Percentiles rank a stretch among this genome's conserved stretches.
Conservation (phyloP, 1,140 invertebrate genomes). For the Heliconius himera region DNA sequence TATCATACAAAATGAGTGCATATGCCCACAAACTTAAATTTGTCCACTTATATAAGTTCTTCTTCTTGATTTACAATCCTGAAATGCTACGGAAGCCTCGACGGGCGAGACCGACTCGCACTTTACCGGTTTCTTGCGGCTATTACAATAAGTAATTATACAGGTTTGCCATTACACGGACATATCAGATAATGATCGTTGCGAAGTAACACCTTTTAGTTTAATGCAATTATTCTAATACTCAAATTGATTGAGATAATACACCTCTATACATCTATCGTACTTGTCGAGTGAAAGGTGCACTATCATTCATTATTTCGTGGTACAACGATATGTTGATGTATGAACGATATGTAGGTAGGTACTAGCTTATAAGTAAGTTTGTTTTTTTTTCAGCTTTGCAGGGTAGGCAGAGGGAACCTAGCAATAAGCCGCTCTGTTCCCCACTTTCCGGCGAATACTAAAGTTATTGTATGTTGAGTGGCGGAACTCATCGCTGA, state of each 20-base stretch:
- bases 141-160: background rate
- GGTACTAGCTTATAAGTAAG: background rate
- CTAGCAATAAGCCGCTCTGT: no score
- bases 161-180: constrained; percentile 22
- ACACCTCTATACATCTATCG: background rate
- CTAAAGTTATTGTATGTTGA: no score
- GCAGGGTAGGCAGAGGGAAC: no score
- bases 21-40: no score
- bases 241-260: constrained; percentile 28
- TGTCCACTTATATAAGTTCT: no score
- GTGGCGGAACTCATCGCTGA: no score
- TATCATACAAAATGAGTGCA: no score
- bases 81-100: no score
- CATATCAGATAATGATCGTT: constrained; percentile 35
- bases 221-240: constrained; percentile 35
- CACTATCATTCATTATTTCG: constrained; percentile 14
- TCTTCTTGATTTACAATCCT: no score
- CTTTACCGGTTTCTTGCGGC: background rate
- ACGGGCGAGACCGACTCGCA: no score
- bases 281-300: constrained; percentile 32
- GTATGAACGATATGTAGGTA: background rate
- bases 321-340: background rate
- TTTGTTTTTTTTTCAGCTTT: background rate
- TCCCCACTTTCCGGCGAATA: no score
- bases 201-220: constrained; percentile 31